Conservation (phyloP, 1,140 invertebrate species). For the Drosophila simulans region DNA sequence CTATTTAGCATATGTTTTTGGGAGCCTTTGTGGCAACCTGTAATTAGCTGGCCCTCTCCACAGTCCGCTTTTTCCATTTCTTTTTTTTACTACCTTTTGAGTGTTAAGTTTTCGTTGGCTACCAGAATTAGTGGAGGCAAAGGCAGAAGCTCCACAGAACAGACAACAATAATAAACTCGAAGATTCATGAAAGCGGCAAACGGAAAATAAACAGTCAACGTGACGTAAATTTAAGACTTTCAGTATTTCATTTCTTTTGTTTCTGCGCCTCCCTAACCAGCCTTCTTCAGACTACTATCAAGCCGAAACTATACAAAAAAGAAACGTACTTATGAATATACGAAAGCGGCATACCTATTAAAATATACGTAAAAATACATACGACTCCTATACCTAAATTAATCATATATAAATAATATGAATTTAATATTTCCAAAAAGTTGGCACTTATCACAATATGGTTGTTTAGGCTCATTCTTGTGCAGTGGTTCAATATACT, state of each 20-base stretch:
- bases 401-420: neutral
- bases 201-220: slow-evolving; percentile 74
- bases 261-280: slow-evolving; percentile 34
- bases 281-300: slow-evolving; percentile 14
- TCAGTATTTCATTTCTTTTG: slow-evolving; percentile 80
- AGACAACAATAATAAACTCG: slow-evolving; percentile 76
- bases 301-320: slow-evolving; percentile 50
- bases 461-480: neutral
- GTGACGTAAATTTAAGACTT: slow-evolving; percentile 77
- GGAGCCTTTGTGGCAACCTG: slow-evolving; percentile 52
- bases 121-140: slow-evolving; percentile 55
- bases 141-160: slow-evolving; percentile 43
- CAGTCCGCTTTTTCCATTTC: slow-evolving; percentile 30
- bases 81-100: slow-evolving; percentile 64
- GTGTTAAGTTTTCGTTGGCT: slow-evolving; percentile 68
- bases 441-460: too few relatives aligned
- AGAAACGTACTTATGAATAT: slow-evolving; percentile 1
- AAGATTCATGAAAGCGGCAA: slow-evolving; percentile 81
- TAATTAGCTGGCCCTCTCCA: slow-evolving; percentile 77
- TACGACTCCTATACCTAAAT: neutral
- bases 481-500: neutral
- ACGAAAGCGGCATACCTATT: neutral
- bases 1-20: slow-evolving; percentile 54
- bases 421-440: neutral
- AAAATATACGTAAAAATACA: neutral